These are phyloP conservation scores for Fundulus diaphanus DNA, from an alignment of 2,797 vertebrate species.

Conservation along the genomic window DNA sequence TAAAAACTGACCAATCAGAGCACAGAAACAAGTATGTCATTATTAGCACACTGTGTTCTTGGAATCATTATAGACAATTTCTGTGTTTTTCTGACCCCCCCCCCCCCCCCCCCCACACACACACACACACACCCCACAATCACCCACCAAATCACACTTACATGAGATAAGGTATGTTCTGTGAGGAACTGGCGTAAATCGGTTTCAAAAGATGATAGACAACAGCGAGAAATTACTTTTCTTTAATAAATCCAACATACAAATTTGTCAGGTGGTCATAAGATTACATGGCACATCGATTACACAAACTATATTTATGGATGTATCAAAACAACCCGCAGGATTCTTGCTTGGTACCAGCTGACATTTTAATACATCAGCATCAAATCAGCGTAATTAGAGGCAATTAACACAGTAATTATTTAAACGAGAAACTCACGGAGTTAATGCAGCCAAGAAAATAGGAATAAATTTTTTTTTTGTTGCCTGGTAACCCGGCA, in stretches of 20 bases:
- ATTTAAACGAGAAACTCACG: slow-evolving; percentile 43
- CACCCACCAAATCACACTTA: too few relatives aligned
- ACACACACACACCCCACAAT: too few relatives aligned
- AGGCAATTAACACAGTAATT: slow-evolving; percentile 43
- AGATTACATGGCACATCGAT: not conserved
- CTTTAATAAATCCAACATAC: not conserved
- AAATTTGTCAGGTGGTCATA: not conserved
- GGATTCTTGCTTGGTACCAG: slow-evolving; percentile 13
- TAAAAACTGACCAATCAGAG: not conserved
- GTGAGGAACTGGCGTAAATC: not conserved
- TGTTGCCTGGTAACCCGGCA: slow-evolving; percentile 65
- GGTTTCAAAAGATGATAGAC: not conserved
- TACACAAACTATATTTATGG: not conserved
- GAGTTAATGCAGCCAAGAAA: slow-evolving; percentile 41
- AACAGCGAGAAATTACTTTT: not conserved
- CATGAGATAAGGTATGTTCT: not conserved
- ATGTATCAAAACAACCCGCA: not conserved
- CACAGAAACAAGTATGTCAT: not conserved
- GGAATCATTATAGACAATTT: not conserved
- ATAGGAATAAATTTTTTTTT: slow-evolving; percentile 21
- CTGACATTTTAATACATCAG: slow-evolving; percentile 3
- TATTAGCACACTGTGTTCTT: not conserved
- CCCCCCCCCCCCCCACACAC: not conserved
- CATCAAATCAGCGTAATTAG: slow-evolving; percentile 22
- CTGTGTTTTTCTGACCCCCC: not conserved